phyloP scores from a whole-genome alignment of 2,888 invertebrate species.

The Drosophila crucigera region DNA sequence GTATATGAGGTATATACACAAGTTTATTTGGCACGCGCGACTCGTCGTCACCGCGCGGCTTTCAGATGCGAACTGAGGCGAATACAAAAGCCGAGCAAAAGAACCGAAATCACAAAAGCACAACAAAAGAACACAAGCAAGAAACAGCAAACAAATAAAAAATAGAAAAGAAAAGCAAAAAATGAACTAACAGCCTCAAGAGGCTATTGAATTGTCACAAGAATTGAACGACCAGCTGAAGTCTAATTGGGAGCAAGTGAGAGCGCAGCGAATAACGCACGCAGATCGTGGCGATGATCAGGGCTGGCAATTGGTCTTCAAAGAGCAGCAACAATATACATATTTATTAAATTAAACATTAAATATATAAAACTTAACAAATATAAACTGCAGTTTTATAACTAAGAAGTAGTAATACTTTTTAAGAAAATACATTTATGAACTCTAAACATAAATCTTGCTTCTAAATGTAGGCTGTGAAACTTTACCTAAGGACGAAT shows the following conservation, averaged over 20 bases:
- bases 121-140: slow-evolving; percentile 39
- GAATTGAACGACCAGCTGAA: slow-evolving; percentile 44
- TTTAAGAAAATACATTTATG: not conserved
- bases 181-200: slow-evolving; percentile 53
- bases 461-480: no score
- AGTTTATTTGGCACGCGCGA: slow-evolving; percentile 51
- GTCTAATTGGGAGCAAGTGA: slow-evolving; percentile 72
- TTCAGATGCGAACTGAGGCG: slow-evolving; percentile 66
- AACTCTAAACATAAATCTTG: not conserved
- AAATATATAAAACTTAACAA: not conserved
- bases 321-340: not conserved
- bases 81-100: slow-evolving; percentile 24
- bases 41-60: slow-evolving; percentile 64
- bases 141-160: slow-evolving; percentile 4
- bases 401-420: not conserved
- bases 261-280: slow-evolving; percentile 46
- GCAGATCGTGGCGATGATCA: slow-evolving; percentile 31
- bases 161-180: slow-evolving; percentile 1
- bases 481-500: not conserved
- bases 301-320: slow-evolving; percentile 32
- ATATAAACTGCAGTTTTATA: not conserved
- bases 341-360: not conserved
- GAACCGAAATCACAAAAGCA: slow-evolving; percentile 52
- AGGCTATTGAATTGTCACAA: slow-evolving; percentile 77
- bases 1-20: not conserved